These are phyloP conservation scores for Typhlichthys eigenmanni DNA, from an alignment of 2,797 vertebrate species.

Conservation along the genomic window DNA sequence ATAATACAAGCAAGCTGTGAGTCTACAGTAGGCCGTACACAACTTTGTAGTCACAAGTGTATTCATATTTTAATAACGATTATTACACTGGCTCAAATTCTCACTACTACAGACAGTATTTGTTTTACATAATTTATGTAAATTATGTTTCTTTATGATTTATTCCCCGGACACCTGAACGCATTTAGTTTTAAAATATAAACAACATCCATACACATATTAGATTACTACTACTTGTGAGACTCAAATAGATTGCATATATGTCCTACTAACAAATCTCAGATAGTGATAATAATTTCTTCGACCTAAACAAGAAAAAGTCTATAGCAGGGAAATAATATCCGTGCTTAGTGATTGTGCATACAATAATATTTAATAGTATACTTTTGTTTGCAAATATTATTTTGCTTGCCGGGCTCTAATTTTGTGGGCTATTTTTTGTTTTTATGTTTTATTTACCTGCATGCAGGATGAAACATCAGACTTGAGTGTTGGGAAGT, in stretches of 20 bases:
- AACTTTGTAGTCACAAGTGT: slow-evolving; percentile 14
- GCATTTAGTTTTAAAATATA: neutral
- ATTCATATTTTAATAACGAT: slow-evolving; percentile 7
- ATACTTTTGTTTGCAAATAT: neutral
- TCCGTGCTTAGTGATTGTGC: neutral
- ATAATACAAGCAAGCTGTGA: slow-evolving; percentile 4
- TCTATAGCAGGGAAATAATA: slow-evolving; percentile 13
- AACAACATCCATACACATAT: no score
- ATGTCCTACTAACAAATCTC: no score
- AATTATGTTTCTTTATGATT: neutral
- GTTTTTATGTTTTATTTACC: neutral
- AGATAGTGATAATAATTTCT: no score
- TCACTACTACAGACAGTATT: neutral
- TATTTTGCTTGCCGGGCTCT: neutral
- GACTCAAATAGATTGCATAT: no score
- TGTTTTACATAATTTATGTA: neutral
- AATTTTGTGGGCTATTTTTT: neutral
- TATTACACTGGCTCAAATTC: slow-evolving; percentile 9
- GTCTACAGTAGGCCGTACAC: neutral
- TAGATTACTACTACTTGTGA: no score
- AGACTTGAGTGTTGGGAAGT: neutral
- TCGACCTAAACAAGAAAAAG: neutral
- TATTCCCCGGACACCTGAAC: no score
- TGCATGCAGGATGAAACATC: neutral
- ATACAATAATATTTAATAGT: neutral